Evolutionary conservation across 2,113 vertebrate genomes (phyloP), one percentile per base, ranked within the genome.

Genomic region (Diglossa brunneiventris): DNA sequence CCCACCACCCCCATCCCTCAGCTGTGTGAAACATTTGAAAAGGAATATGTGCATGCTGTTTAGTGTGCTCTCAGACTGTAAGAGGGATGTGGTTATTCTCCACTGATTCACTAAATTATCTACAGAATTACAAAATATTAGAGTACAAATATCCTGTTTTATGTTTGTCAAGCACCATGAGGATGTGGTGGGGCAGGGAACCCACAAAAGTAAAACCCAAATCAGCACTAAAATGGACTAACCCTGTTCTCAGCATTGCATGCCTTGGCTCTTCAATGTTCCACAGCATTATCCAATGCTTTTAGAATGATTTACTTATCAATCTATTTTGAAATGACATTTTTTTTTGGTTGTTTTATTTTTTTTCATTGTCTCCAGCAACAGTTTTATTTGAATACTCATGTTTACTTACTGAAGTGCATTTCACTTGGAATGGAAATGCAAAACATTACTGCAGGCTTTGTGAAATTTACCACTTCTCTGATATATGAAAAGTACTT

Each of bases 391-490:
- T 83, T 92, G 92, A 97, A 97, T 96, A 96, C 95, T 95, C 94
- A 21, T 98, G 97, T 98, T 97, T 98, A 97, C 92, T 96, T 95
- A 97, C 96, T 98, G 95, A 98, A 98, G 97, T 97, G 96, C 95
- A 89, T 97, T 98, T 98, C 97, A 97, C 97, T 98, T 96, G 97
- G 97, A 98, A 97, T 96, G 90, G 96, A 98, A 98, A 98, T 97
- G 96, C 96, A 97, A 97, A 98, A 98, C 98, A 97, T 97, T 98
- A 98, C 97, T 96, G 93, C 94, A 93, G 87, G 95, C 97, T 98
- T 98, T 97, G 98, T 98, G 96, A 98, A 98, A 98, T 97, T 96
- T 97, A 93, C 96, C 97, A 96, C 98, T 98, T 97, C 97, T 98
- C 92, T 92, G 92, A 97, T 97, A 96, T 94, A 94, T 98, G 97